These are phyloP conservation scores for Halocynthia aurantium DNA, from an alignment of 23 tunicate genomes.

Conservation along the genomic window DNA sequence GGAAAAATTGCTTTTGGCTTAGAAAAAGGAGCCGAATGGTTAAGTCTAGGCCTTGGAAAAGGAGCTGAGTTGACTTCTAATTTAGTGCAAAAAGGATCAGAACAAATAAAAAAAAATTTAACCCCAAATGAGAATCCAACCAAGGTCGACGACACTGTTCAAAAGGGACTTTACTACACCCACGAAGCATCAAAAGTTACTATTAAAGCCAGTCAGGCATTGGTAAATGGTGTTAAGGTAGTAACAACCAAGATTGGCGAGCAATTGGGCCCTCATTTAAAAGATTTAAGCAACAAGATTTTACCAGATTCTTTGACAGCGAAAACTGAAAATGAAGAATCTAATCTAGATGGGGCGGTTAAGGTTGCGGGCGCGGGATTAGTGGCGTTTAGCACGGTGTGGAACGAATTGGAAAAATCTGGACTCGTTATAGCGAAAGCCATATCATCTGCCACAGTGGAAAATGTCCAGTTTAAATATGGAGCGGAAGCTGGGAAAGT, in stretches of 20 bases:
- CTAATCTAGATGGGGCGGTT: conserved; percentile 31
- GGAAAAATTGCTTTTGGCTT: conserved; percentile 39
- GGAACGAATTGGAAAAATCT: conserved; percentile 62
- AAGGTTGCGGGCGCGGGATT: conserved; percentile 71
- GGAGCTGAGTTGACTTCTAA: conserved; percentile 44
- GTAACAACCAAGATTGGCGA: conserved; percentile 36
- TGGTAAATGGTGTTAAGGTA: conserved; percentile 43
- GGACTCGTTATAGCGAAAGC: conserved; percentile 60
- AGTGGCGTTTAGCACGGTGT: conserved; percentile 48
- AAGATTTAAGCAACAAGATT: conserved; percentile 21
- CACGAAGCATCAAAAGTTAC: conserved; percentile 68
- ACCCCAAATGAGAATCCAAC: conserved; percentile 43
- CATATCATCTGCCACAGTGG: conserved; percentile 58
- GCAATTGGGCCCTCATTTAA: conserved; percentile 32
- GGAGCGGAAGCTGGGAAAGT: conserved; percentile 58
- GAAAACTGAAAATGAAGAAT: conserved; percentile 6
- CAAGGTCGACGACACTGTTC: conserved; percentile 32
- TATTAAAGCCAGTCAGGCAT: conserved; percentile 34
- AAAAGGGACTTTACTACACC: conserved; percentile 51
- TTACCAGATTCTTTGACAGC: conserved; percentile 21
- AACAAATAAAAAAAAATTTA: conserved; percentile 26
- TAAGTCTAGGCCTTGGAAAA: conserved; percentile 51
- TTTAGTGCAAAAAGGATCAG: conserved; percentile 39
- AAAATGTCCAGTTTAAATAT: conserved; percentile 63
- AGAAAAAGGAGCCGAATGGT: conserved; percentile 63